Base-by-base conservation (phyloP, 2,888 invertebrate genomes). In the Ferdinandea cuprea region DNA sequence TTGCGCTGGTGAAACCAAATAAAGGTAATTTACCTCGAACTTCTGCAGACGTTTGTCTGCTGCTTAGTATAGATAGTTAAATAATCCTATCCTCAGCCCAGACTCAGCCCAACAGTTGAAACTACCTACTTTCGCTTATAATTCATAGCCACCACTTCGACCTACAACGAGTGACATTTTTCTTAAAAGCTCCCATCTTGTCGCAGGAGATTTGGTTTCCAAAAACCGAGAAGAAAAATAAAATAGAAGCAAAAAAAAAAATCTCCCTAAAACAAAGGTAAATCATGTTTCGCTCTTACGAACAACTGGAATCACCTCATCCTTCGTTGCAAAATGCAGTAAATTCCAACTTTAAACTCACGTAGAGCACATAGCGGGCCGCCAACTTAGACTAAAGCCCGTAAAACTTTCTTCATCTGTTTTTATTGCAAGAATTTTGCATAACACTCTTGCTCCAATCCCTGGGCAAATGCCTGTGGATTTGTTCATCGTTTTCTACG, bases 261-360 rank as follows among this genome's bases (percentile, higher is more conserved):
- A 15, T 19, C 19, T 21, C 19, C 44, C 48, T 48, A 19, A 13
- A 63, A 48, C 48, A 52, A 66, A 40, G 19, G 65, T 66, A 66
- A 66, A 66, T 66, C 40, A 66, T 52, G 65, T 37, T 28, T 28
- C 37, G 28, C 63, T 50, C 15, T 11, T 65, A 13, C 35, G 25
- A 65, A 37, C n/a, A 17, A 19, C 61, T 21, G 9, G 35, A 25
- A 21, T 30, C 42, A 13, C 17, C 61, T 13, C 61, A 13, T 61
- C 21, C 44, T 46, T 3, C 13, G n/a, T 3, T 65, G 40, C 63
- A 50, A 37, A 37, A 15, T 48, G 50, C 37, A 48, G 63, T 63
- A 50, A 63, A 63, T 63, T 63, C 50, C 50, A 50, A 52, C 65
- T 52, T 52, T 42, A 50, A 52, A 30, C 65, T 40, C 52, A 50